Base-by-base conservation (phyloP, 2,797 vertebrate species). In the Todus mexicanus region DNA sequence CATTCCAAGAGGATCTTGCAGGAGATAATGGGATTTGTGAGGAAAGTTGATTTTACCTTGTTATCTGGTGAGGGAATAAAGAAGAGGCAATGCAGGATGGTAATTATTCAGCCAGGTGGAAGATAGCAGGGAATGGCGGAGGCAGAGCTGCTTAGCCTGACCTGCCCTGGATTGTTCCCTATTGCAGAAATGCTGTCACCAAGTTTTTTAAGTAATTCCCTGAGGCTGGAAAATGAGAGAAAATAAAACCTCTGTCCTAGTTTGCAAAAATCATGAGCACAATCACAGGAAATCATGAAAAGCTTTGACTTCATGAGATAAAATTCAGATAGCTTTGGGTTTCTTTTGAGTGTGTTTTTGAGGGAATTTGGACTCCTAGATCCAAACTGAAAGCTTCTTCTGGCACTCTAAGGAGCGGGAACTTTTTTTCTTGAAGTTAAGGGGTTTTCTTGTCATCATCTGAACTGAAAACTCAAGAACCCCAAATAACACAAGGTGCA, bases 21-120 rank as follows among this genome's bases (percentile, higher is more conserved):
- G 73, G 53, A 93, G 89, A 94, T 95, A 92, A 96, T 94, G 85
- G 93, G 87, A 93, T 96, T 94, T 95, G 92, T 90, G 95, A 89
- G 88, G 83, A 95, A 97, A 95, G 93, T 80, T 96, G 91, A 93
- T 94, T 96, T 94, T 92, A 80, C 80, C 78, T 94, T 93, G 94
- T 95, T 95, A 95, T 77, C 42, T 17, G 10, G 56, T 73, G 66
- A 80, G 79, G 77, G 89, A 95, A 85, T 92, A 95, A 87, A 51
- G 11, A 17, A 89, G 63, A 83, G 53, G 85, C 73, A 37, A 11
- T 23, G 72, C 69, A 79, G 83, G 84, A 69, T 37, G 42, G 74
- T 89, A 92, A 95, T 96, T 92, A 84, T 64, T 86, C 48, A 73
- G 85, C n/a, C 57, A 89, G 78, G 77, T 89, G 79, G 85, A 74